Evolutionary conservation across 2,113 vertebrate genomes (phyloP), one percentile per base, ranked within the genome.

Genomic region (Pangasianodon gigas): DNA sequence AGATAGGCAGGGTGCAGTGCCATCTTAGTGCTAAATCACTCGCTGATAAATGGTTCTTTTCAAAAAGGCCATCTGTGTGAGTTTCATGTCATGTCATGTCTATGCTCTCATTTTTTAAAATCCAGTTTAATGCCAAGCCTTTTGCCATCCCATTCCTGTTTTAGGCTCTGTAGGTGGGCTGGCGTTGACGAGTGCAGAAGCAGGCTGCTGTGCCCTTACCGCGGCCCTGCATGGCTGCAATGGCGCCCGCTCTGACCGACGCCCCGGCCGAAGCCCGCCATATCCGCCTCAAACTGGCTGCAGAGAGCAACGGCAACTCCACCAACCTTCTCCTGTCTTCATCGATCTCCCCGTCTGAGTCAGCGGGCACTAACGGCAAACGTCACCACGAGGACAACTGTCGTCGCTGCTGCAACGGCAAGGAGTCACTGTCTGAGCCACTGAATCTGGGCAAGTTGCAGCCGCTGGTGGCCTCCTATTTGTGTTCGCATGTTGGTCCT

Each of bases 191-290:
- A 95, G 94, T 93, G 93, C 96, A 95, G 97, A 97, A 97, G 96
- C 97, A 97, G 97, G 97, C 97, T 97, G 96, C 96, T 97, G 96
- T 96, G 96, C 97, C 97, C 96, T 95, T 96, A 96, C 96, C 96
- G 97, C 96, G 96, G 98, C 98, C 97, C 98, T 99, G 98, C 98
- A 99, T 99, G 98, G 98, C 98, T 99, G 98, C 98, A 96, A 99
- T 99, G 98, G 98, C 98, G 97, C 98, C 98, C 97, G 98, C 98
- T 99, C 98, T 99, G 96, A 99, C 98, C 96, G 98, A 99, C 95
- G 97, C 98, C 97, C 97, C 98, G 97, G 97, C 98, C 96, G 98
- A 99, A 98, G 98, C 98, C 97, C 98, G 98, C 97, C 98, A 99
- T 96, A 98, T 99, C 96, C 98, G 98, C 96, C 99, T 99, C 97